Base-by-base conservation (phyloP, 2,113 vertebrate genomes). In the Pseudorectes ferrugineus region DNA sequence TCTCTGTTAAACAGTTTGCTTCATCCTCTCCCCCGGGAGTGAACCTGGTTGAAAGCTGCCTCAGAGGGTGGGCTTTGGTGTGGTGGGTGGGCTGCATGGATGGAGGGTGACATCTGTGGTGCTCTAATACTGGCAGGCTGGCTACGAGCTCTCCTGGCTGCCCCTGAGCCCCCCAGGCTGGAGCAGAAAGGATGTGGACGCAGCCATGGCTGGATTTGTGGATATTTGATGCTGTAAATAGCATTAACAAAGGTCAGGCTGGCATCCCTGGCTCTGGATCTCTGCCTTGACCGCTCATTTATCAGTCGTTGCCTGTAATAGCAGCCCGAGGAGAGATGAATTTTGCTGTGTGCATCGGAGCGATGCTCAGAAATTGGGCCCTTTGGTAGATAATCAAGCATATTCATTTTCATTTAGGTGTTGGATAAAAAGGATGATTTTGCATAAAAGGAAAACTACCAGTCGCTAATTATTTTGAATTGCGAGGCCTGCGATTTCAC, bases 361-460 rank as follows among this genome's bases (percentile, higher is more conserved):
- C 4, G 3, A n/a, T 58, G 85, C 72, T 73, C 49, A 84, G 91
- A 97, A 97, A 96, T 95, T 66, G 96, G 72, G 63, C 78, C 93
- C 85, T 97, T 94, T 97, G 85, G 84, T 96, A 80, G 95, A 94
- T 96, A 97, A 97, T 97, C 95, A 96, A 90, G 96, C 95, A 66
- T 75, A 97, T 97, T 96, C 96, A 96, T 93, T 96, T 96, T 94
- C 95, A 96, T 96, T 95, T 96, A 96, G 96, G 96, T 97, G 94
- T 95, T 88, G 88, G 95, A 96, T 97, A 79, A 96, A 97, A 96
- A 94, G 94, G 88, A 95, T 96, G 95, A 95, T 97, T 97, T 93
- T 95, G 75, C 92, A 96, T 97, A 94, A 96, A 97, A 83, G 82
- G 93, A 92, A 95, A 97, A 96, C 92, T 93, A 96, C 95, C 85